Percentiles rank a stretch among this genome's conserved stretches.
phyloP scores from a whole-genome alignment of 2,888 invertebrate species.

The Hydrotaea cyrtoneurina region DNA sequence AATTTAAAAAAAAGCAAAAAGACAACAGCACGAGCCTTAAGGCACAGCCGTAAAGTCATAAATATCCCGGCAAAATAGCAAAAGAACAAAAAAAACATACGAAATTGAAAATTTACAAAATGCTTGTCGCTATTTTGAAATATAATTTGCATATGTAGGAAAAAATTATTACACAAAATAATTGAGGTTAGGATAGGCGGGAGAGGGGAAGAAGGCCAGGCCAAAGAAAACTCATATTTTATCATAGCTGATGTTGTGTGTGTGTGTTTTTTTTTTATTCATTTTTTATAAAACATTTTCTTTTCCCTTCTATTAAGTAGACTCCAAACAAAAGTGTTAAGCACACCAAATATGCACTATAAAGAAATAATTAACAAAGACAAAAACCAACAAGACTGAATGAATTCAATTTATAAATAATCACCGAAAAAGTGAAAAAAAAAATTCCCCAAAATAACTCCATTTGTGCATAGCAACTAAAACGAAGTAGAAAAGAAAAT shows the following conservation, averaged over 20 bases:
- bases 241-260: background rate
- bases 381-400: slow-evolving; percentile 59
- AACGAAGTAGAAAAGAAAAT: slow-evolving; percentile 8
- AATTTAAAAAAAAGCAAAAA: background rate
- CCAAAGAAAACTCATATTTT: background rate
- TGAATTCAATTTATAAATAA: slow-evolving; percentile 37
- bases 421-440: slow-evolving; percentile 3
- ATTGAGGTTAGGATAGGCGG: background rate
- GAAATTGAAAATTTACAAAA: slow-evolving; percentile 19
- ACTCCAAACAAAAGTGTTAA: slow-evolving; percentile 41
- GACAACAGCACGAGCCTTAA: background rate
- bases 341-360: slow-evolving; percentile 33
- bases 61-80: background rate
- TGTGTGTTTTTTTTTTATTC: background rate
- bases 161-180: background rate
- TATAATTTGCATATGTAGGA: background rate
- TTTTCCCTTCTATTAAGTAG: background rate
- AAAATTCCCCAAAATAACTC: slow-evolving; percentile 25
- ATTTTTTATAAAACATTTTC: background rate
- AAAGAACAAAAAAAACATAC: background rate
- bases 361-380: slow-evolving; percentile 13
- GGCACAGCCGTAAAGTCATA: slow-evolving; percentile 19
- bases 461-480: slow-evolving; percentile 52
- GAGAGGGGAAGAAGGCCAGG: too few species aligned
- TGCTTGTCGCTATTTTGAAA: background rate